A percentile compares a stretch with the other conserved stretches of the same genome.
Evolutionary conservation across 2,797 vertebrate species (phyloP).

Genomic region (Phrynocephalus guinanensis): DNA sequence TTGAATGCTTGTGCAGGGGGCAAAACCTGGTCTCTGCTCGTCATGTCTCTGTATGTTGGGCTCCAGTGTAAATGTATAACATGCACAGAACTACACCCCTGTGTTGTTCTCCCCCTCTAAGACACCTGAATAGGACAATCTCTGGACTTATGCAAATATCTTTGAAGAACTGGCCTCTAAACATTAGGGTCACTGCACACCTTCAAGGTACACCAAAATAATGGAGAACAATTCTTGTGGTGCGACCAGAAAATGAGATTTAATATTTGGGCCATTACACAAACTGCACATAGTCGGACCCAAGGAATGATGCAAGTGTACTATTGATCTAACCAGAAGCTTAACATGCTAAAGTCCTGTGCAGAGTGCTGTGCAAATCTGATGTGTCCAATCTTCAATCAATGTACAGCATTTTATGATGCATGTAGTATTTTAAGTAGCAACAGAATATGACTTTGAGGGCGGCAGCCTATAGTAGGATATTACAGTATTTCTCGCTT

Average conservation of each 20-base stretch:
- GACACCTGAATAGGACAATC: neutral
- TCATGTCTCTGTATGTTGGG: neutral
- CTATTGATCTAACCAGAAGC: conserved; percentile 45
- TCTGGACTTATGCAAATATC: conserved; percentile 6
- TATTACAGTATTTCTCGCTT: conserved; percentile 67
- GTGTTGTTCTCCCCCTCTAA: neutral
- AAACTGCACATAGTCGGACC: conserved; percentile 64
- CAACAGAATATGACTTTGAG: conserved; percentile 64
- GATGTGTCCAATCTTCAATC: conserved; percentile 50
- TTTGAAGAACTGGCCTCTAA: conserved; percentile 17
- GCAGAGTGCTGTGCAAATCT: conserved; percentile 52
- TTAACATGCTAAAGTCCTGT: conserved; percentile 46
- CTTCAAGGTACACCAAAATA: conserved; percentile 49
- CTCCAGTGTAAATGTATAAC: neutral
- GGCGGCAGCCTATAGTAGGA: conserved; percentile 67
- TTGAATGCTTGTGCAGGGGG: neutral
- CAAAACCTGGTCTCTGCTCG: neutral
- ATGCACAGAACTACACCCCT: neutral
- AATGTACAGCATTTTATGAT: conserved; percentile 58
- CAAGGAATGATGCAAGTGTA: conserved; percentile 54
- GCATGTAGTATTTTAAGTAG: conserved; percentile 64
- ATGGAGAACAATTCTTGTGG: conserved; percentile 32
- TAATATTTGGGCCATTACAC: conserved; percentile 59
- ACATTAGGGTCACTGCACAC: conserved; percentile 44
- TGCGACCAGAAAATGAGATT: conserved; percentile 18